phyloP scores from a whole-genome alignment of 2,797 vertebrate genomes.

The Microhierax caerulescens region DNA sequence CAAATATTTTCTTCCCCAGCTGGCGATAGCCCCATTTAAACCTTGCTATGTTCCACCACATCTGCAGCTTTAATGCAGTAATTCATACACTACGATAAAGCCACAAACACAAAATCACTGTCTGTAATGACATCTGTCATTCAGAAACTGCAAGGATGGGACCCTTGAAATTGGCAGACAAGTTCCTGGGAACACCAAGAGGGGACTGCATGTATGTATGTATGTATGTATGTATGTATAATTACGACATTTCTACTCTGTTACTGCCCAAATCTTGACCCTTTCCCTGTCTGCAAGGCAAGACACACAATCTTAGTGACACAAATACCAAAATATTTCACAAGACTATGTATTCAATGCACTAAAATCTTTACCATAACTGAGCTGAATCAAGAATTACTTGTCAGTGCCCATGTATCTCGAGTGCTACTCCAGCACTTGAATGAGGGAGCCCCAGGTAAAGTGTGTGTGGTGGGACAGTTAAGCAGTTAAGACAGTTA shows the following conservation, averaged over 20 bases:
- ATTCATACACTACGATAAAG: neutral
- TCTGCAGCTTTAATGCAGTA: neutral
- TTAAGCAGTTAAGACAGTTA: too few species aligned
- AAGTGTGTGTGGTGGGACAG: neutral
- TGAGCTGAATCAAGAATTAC: neutral
- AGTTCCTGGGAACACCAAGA: neutral
- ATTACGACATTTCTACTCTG: neutral
- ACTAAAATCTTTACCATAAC: neutral
- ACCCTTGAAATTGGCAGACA: neutral
- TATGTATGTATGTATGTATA: rapidly evolving
- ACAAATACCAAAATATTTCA: neutral
- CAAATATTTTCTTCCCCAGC: neutral
- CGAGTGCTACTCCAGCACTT: neutral
- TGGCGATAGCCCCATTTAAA: neutral
- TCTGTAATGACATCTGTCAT: neutral
- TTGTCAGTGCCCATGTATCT: rapidly evolving
- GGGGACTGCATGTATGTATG: rapidly evolving
- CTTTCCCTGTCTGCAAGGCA: neutral
- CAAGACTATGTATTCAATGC: neutral
- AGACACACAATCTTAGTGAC: neutral
- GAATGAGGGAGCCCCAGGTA: neutral
- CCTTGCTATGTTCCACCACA: neutral
- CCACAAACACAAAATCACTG: neutral
- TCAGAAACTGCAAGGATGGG: neutral
- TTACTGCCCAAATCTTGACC: neutral